Evolutionary conservation across 2,113 vertebrate species (phyloP).

Genomic region (Daboia siamensis): DNA sequence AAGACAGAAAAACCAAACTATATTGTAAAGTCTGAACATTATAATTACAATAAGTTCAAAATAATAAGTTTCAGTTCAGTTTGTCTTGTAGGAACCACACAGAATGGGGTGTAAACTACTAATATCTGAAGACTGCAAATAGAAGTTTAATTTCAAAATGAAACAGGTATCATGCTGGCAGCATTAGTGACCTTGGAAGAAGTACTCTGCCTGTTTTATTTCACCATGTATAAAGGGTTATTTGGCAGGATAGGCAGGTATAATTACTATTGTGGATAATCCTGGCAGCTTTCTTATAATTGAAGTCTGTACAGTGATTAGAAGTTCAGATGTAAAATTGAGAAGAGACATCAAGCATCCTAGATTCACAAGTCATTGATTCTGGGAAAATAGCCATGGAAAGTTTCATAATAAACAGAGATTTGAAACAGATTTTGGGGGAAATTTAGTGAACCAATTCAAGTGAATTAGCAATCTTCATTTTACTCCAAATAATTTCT

Average conservation of each 20-base stretch:
- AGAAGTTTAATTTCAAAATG: background rate
- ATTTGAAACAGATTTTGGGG: background rate
- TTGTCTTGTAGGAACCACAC: background rate
- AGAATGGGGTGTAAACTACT: background rate
- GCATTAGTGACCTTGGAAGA: background rate
- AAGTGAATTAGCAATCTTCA: background rate
- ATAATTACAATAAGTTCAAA: background rate
- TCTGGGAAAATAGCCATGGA: background rate
- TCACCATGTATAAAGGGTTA: background rate
- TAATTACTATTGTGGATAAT: background rate
- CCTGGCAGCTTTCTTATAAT: background rate
- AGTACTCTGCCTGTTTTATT: background rate
- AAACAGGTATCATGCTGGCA: background rate
- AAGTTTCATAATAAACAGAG: background rate
- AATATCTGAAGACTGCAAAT: background rate
- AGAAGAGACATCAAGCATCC: background rate
- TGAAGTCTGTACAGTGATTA: background rate
- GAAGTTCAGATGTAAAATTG: background rate
- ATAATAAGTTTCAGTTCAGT: background rate
- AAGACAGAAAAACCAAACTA: background rate
- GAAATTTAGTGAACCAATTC: background rate
- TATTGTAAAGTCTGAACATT: background rate
- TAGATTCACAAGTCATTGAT: background rate
- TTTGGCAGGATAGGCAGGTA: background rate
- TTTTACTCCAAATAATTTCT: background rate